Conservation (phyloP, 2,888 invertebrate genomes). For the Caenorhabditis parvicauda region DNA sequence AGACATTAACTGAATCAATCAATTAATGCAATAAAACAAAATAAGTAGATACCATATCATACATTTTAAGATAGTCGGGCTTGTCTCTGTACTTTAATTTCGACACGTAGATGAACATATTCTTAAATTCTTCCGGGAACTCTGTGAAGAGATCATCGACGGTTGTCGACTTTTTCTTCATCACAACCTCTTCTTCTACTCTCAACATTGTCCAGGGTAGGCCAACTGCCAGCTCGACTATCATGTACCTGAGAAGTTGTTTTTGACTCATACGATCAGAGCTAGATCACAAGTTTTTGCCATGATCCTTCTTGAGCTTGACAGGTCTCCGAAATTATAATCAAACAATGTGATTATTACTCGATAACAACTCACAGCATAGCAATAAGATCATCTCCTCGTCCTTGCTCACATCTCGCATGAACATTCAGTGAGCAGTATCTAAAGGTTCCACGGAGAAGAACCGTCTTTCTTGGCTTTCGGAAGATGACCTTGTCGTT, state of each 20-base stretch:
- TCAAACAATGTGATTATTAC: no score
- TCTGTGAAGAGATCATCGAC: conserved; percentile 18
- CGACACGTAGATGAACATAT: conserved; percentile 12
- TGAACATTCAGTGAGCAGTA: conserved; percentile 30
- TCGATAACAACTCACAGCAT: no score
- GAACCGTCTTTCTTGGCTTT: conserved; percentile 14
- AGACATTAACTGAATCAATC: conserved; percentile 17
- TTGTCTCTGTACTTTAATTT: conserved; percentile 12
- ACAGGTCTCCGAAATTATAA: no score
- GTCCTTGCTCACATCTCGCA: conserved; percentile 18
- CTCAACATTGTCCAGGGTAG: conserved; percentile 22
- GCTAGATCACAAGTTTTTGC: no score
- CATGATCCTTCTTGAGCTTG: no score
- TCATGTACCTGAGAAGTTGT: no score
- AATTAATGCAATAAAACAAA: neutral
- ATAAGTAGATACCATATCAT: conserved; percentile 9
- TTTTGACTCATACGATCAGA: no score
- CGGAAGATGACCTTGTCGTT: conserved; percentile 16
- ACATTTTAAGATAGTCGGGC: conserved; percentile 21
- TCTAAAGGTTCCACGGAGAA: conserved; percentile 22
- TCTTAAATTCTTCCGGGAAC: neutral
- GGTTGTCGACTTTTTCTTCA: conserved; percentile 20
- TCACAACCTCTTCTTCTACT: conserved; percentile 20
- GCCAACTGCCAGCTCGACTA: conserved; percentile 18
- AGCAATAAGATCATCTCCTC: conserved; percentile 20